Evolutionary conservation across 2,888 invertebrate genomes (phyloP), one percentile per base, ranked within the genome.

Genomic region (Zaprionus lineosus): DNA sequence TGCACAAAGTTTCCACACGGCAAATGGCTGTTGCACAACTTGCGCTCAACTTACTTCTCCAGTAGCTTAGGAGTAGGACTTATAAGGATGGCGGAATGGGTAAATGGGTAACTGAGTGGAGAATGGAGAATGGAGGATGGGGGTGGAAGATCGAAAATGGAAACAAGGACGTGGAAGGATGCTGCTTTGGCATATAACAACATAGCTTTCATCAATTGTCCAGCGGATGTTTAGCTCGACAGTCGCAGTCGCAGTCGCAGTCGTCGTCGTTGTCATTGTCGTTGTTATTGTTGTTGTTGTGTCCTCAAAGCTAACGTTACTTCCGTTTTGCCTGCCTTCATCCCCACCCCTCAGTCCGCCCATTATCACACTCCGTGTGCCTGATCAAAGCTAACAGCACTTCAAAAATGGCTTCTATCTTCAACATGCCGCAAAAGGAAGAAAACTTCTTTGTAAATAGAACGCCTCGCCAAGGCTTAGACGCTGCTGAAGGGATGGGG

Each of bases 141-240:
- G 4, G 14, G 8, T 3, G 5, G 15, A 15, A 5, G 7, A 3
- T 36, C 24, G 21, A 2, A 0, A 14, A 57, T 26, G 39, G 44
- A 52, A 41, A n/a, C n/a, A n/a, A n/a, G n/a, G n/a, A n/a, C n/a
- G n/a, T n/a, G n/a, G n/a, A n/a, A n/a, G n/a, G n/a, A n/a, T n/a
- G n/a, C n/a, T n/a, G 21, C 47, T 55, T 78, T 41, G 57, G 73
- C 68, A 74, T 63, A 48, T 51, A 70, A 55, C 66, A 66, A 73
- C 63, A 74, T 64, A 46, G 84, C 71, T 68, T 79, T 75, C 85
- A 83, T 82, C 81, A 82, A 82, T 82, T 82, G 81, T 82, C 81
- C 81, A 64, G 81, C 84, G 85, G 84, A 82, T 83, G 84, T 71
- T 76, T 66, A 79, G 72, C 67, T 70, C 79, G 67, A 78, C 62